Conservation (phyloP, 2,797 vertebrate species). For the Pangasius larnaudii region DNA sequence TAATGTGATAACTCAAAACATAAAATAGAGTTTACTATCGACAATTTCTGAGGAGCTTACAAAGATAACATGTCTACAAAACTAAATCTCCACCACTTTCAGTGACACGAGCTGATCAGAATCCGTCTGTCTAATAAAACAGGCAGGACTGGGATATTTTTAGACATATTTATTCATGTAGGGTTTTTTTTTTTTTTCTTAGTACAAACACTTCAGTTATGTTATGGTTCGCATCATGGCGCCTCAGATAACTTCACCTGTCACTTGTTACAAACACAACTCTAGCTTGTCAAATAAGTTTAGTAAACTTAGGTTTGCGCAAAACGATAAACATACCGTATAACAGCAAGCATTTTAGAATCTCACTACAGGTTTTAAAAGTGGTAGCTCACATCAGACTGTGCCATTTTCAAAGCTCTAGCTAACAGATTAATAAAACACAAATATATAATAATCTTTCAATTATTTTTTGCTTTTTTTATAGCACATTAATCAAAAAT, state of each 20-base stretch:
- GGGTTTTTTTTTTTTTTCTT: background rate
- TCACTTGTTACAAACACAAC: background rate
- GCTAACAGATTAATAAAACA: background rate
- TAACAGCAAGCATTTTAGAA: background rate
- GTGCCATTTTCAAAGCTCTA: background rate
- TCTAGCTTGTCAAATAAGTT: background rate
- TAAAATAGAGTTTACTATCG: background rate
- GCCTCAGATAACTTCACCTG: background rate
- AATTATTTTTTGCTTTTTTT: background rate
- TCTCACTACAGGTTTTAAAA: background rate
- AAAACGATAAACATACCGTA: background rate
- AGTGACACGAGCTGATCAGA: background rate
- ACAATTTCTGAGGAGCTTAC: slow-evolving; percentile 5
- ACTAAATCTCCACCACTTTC: background rate
- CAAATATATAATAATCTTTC: background rate
- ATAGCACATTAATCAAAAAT: background rate
- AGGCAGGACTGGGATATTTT: background rate
- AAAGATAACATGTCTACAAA: background rate
- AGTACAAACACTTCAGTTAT: background rate
- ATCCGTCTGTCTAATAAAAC: background rate
- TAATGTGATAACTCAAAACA: slow-evolving; percentile 21
- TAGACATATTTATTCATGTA: background rate
- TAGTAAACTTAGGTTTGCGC: background rate
- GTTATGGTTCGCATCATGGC: background rate
- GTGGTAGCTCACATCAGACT: background rate